Evolutionary conservation across 1,140 invertebrate genomes (phyloP).

Genomic region (Argopecten irradians): DNA sequence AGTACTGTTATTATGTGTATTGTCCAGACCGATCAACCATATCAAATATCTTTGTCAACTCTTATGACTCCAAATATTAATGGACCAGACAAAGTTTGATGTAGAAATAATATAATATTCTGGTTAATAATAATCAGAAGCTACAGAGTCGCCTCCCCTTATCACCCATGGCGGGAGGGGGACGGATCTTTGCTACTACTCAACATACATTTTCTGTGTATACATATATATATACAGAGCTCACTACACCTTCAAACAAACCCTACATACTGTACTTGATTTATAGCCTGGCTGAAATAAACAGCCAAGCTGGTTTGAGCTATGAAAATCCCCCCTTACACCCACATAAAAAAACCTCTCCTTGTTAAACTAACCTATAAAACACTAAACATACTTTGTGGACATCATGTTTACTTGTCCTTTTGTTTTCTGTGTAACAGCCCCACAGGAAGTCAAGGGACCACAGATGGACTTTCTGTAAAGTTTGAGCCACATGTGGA

Average conservation of each 20-base stretch:
- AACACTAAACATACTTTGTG: not conserved
- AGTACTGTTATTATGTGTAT: no score
- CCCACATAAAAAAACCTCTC: not conserved
- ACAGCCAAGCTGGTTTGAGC: constrained; percentile 2
- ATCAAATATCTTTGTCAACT: no score
- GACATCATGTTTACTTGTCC: not conserved
- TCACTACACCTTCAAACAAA: not conserved
- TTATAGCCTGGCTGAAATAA: not conserved
- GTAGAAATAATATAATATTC: no score
- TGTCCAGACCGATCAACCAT: no score
- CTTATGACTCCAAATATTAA: no score
- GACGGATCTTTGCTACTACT: not conserved
- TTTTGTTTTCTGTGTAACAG: not conserved
- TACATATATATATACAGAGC: constrained; percentile 1
- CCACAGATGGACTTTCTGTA: not conserved
- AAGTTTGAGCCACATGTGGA: no score
- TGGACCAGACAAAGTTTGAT: no score
- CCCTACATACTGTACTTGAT: constrained; percentile 15
- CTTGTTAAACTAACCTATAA: not conserved
- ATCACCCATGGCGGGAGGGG: not conserved
- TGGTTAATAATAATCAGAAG: not conserved
- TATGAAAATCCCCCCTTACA: not conserved
- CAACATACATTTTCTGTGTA: not conserved
- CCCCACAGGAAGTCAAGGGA: not conserved
- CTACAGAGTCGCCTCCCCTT: not conserved